Evolutionary conservation across 2,797 vertebrate species (phyloP), one percentile per base, ranked within the genome.

Genomic region (Neosilurus hyrtlii): DNA sequence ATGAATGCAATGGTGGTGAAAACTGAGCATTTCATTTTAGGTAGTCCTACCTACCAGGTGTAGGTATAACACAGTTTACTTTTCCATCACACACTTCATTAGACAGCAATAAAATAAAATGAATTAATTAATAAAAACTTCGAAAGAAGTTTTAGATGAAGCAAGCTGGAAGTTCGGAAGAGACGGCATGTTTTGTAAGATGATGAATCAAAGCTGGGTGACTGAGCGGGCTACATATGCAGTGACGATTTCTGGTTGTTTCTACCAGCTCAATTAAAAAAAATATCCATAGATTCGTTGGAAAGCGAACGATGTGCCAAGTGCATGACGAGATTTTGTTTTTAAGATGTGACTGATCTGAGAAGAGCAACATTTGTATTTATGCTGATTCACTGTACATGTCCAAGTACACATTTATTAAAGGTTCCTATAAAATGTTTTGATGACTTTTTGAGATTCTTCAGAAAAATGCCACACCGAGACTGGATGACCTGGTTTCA

Each of bases 201-300:
- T 88, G 84, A 85, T 86, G 76, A 83, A 89, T 78, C 72, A 70
- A 92, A 2, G 70, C 57, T 86, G 85, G 84, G 74, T 79, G 90
- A 93, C 93, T 94, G 93, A 91, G 91, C 90, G 90, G 86, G 89
- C 81, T 86, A 72, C 26, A 6, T 18, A 35, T 24, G 8, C 7
- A 67, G 10, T n/a, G 52, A 67, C 57, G 65, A 86, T 63, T 63
- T 63, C 9, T 2, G 24, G 65, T 65, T 65, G 83, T 89, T 83
- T 81, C 76, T 83, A 90, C 90, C 80, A 91, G 91, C 90, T 94
- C 93, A 93, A 93, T 87, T 87, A 83, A 66, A 73, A 84, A 86
- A 57, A 30, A 30, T 30, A 70, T 80, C 90, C 89, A 90, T 66
- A 57, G 90, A 80, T 92, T 91, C 89, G 30, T 91, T 90, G 90